phyloP scores from a whole-genome alignment of 2,113 vertebrate genomes.

The Saguinus midas region DNA sequence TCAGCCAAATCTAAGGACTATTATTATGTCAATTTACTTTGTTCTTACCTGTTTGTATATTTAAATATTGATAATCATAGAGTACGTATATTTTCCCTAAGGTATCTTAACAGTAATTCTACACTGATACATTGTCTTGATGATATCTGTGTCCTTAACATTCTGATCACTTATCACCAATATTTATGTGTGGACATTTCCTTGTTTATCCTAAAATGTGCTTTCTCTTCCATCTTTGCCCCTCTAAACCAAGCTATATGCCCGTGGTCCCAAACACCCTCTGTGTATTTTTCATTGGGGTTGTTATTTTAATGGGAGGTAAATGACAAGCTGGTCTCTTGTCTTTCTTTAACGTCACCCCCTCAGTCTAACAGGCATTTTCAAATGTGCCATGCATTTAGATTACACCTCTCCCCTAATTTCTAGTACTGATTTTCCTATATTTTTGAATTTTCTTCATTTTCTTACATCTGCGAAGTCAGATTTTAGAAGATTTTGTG shows the following conservation, averaged over 20 bases:
- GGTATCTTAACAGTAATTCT: fast-evolving
- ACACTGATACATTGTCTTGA: background rate
- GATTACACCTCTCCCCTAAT: background rate
- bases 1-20: background rate
- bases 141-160: background rate
- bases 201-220: background rate
- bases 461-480: background rate
- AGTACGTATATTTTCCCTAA: background rate
- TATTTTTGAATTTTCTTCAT: background rate
- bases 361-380: background rate
- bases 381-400: background rate
- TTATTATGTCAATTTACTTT: background rate
- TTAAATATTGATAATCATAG: background rate
- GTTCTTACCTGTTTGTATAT: background rate
- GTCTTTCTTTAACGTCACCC: background rate
- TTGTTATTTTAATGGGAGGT: background rate
- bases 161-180: background rate
- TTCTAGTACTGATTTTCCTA: background rate
- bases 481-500: background rate
- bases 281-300: background rate
- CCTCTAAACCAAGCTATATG: background rate
- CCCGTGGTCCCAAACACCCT: too few relatives aligned
- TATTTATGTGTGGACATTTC: background rate
- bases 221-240: background rate
- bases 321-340: background rate